A percentile compares a stretch with the other conserved stretches of the same genome.
Conservation (phyloP, 92 coral and sea anemone species). For the Nematostella vectensis region DNA sequence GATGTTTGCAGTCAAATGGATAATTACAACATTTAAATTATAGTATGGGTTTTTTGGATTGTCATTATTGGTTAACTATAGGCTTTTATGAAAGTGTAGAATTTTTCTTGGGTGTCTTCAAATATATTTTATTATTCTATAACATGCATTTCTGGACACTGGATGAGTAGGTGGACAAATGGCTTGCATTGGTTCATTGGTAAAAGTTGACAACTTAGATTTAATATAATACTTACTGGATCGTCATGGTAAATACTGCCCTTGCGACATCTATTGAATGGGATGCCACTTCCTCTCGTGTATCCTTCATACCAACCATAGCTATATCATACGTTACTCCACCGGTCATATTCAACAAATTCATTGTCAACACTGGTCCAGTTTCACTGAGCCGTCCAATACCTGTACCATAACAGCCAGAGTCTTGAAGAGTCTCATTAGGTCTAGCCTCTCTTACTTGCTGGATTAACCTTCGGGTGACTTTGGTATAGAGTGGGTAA, state of each 20-base stretch:
- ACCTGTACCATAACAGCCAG: conserved; percentile 61
- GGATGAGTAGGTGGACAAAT: too few species aligned
- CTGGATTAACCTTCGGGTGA: conserved; percentile 6
- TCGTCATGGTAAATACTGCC: conserved; percentile 13
- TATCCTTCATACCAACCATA: conserved; percentile 27
- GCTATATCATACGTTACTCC: conserved; percentile 21
- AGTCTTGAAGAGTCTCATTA: not conserved
- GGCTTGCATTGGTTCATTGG: too few species aligned
- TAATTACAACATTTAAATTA: too few species aligned
- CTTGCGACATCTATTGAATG: conserved; percentile 16
- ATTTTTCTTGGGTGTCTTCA: too few species aligned
- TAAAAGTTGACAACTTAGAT: too few species aligned
- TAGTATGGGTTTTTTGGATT: too few species aligned
- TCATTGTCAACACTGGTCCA: conserved; percentile 19
- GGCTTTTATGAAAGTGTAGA: too few species aligned
- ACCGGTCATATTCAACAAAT: conserved; percentile 25
- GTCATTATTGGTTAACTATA: too few species aligned
- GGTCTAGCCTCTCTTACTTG: conserved; percentile 2
- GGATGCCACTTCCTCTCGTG: conserved; percentile 5
- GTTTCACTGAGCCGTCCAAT: conserved; percentile 30
- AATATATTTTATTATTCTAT: too few species aligned
- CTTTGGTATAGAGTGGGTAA: not conserved
- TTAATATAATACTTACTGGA: conserved; percentile 35
- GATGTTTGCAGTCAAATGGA: too few species aligned
- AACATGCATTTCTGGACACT: too few species aligned